Evolutionary conservation across 2,797 vertebrate genomes (phyloP), one percentile per base, ranked within the genome.

Genomic region (Thamnophis elegans): DNA sequence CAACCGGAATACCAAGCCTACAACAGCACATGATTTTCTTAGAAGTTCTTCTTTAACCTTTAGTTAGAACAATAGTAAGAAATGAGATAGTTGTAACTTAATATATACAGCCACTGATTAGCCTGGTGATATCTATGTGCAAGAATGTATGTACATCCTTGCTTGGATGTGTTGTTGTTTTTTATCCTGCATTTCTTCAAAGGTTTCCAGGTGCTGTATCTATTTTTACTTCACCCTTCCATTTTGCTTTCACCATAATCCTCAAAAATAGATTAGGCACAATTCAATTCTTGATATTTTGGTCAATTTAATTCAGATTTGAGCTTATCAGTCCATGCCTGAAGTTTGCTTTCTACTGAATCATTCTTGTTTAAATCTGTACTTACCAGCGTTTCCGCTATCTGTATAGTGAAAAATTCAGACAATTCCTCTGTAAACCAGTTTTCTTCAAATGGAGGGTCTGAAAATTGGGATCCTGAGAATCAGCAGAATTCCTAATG

Each of bases 11-110:
- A 59, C 32, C 13, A 85, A 55, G 25, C 28, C 51, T 92, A 58
- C 62, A 87, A n/a, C 53, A 95, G 73, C 86, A 25, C 59, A 54
- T 85, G 93, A 96, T 94, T 90, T 85, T 94, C 56, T 73, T 82
- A 28, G 25, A n/a, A 89, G 5, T 89, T 36, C 73, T 93, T 90
- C 3, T 16, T 87, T n/a, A 89, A 59, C 13, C 68, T 9, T 51
- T 56, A 53, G 68, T 32, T 58, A 60, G 11, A 92, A 18, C 12
- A 92, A 26, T 28, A 88, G 62, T 12, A 55, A 54, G 10, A 65
- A 73, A 68, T 32, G 20, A 18, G 55, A 26, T n/a, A 56, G 42
- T 47, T 47, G 22, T 20, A n/a, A 32, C 5, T 65, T 20, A 65
- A 26, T 68, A 54, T 89, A 54, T 16, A 65, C 1, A 65, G 3